Percentiles rank a stretch among this genome's conserved stretches.
These are phyloP conservation scores for Zeus faber DNA, from an alignment of 2,113 vertebrate species.

Conservation along the genomic window DNA sequence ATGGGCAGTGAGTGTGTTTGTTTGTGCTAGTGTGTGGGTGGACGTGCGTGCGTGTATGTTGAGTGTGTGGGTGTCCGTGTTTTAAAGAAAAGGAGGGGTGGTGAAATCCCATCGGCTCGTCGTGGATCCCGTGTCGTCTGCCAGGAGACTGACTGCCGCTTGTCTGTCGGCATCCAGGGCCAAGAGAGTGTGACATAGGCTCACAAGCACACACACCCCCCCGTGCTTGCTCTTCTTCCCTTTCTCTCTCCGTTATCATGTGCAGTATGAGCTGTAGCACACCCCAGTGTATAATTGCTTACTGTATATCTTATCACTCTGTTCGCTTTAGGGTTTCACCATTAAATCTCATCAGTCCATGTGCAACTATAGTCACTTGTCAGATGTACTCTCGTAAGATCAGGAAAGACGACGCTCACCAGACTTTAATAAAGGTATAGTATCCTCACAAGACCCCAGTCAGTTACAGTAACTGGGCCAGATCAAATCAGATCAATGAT, in stretches of 20 bases:
- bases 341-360: background rate
- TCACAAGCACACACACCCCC: conserved; percentile 20
- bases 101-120: conserved; percentile 63
- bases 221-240: conserved; percentile 8
- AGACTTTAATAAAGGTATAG: no score
- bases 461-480: no score
- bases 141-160: conserved; percentile 62
- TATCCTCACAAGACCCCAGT: no score
- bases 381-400: no score
- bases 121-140: conserved; percentile 57
- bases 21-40: conserved; percentile 23
- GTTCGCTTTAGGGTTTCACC: background rate
- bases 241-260: conserved; percentile 24
- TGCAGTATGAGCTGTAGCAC: background rate
- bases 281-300: conserved; percentile 9
- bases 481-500: no score
- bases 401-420: no score
- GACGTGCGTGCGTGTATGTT: conserved; percentile 1
- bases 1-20: conserved; percentile 47
- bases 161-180: conserved; percentile 55
- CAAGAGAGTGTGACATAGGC: conserved; percentile 41
- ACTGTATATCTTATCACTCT: background rate
- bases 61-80: conserved; percentile 11
- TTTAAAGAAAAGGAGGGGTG: conserved; percentile 46
- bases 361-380: background rate